Evolutionary conservation across 2,113 vertebrate genomes (phyloP).

Genomic region (Dascyllus trimaculatus): DNA sequence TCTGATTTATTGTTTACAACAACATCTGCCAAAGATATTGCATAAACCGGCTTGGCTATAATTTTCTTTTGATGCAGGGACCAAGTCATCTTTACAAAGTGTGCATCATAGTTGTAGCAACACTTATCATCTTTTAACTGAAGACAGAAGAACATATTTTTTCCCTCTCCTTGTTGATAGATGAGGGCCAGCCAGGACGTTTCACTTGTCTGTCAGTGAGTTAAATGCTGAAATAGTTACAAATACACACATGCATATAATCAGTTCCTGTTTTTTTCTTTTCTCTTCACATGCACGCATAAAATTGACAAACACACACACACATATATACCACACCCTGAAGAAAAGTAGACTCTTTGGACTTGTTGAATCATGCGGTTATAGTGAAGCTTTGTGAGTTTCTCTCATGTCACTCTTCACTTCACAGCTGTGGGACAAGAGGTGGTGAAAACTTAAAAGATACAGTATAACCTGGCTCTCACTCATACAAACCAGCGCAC

Average conservation of each 20-base stretch:
- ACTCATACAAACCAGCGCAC: constrained; percentile 15
- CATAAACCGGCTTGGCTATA: constrained; percentile 3
- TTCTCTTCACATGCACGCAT: constrained; percentile 25
- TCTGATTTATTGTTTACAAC: constrained; percentile 56
- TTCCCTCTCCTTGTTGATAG: constrained; percentile 16
- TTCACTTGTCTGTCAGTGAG: constrained; percentile 33
- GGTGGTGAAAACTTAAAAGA: constrained; percentile 65
- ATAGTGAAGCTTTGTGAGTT: constrained; percentile 46
- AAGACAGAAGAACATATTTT: constrained; percentile 5
- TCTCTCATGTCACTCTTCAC: constrained; percentile 69
- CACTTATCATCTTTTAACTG: constrained; percentile 11
- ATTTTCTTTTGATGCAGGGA: constrained; percentile 11
- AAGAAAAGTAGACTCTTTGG: constrained; percentile 4
- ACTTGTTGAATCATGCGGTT: constrained; percentile 56
- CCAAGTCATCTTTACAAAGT: constrained; percentile 13
- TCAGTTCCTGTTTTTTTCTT: constrained; percentile 15
- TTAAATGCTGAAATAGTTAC: constrained; percentile 41
- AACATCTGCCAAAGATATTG: constrained; percentile 38
- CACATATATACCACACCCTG: not conserved
- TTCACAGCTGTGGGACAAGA: constrained; percentile 70
- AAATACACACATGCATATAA: constrained; percentile 48
- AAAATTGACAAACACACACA: constrained; percentile 22
- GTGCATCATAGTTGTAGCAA: constrained; percentile 16
- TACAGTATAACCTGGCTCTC: constrained; percentile 44
- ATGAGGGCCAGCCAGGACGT: not conserved